phyloP scores from a whole-genome alignment of 2,888 invertebrate genomes.

The Macropis europaea region DNA sequence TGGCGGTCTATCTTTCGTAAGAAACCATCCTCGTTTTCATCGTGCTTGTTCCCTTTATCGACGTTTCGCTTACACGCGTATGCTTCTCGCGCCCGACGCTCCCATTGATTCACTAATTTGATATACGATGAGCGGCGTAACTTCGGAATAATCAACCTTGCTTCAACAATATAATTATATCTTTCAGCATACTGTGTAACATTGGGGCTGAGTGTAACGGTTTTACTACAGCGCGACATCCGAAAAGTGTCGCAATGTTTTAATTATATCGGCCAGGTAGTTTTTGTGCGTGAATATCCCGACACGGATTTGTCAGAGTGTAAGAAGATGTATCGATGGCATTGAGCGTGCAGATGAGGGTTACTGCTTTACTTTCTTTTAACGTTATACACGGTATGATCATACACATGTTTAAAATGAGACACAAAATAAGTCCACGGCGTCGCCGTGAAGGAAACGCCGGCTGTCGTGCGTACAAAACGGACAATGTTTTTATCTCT shows the following conservation, averaged over 20 bases:
- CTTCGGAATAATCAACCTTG: conserved; percentile 35
- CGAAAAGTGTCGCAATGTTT: conserved; percentile 11
- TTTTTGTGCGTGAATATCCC: background rate
- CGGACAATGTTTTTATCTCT: too few relatives aligned
- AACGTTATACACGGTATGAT: too few relatives aligned
- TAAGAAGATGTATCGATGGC: background rate
- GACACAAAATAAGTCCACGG: too few relatives aligned
- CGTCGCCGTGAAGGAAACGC: too few relatives aligned
- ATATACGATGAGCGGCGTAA: conserved; percentile 55
- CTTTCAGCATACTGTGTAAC: background rate
- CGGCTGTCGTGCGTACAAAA: too few relatives aligned
- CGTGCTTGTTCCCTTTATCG: conserved; percentile 49
- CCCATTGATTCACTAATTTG: conserved; percentile 60
- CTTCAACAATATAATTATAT: conserved; percentile 40
- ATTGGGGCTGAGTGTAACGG: conserved; percentile 5
- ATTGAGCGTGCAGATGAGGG: background rate
- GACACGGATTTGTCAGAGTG: background rate
- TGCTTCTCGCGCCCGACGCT: conserved; percentile 28
- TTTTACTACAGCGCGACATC: background rate
- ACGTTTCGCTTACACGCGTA: conserved; percentile 59
- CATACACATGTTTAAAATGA: too few relatives aligned
- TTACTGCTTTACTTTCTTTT: too few relatives aligned
- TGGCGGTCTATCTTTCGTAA: conserved; percentile 31
- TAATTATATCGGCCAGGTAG: conserved; percentile 9
- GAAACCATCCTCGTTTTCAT: conserved; percentile 38